Evolutionary conservation across 2,113 vertebrate genomes (phyloP).

Genomic region (Brachyhypopomus gauderio): DNA sequence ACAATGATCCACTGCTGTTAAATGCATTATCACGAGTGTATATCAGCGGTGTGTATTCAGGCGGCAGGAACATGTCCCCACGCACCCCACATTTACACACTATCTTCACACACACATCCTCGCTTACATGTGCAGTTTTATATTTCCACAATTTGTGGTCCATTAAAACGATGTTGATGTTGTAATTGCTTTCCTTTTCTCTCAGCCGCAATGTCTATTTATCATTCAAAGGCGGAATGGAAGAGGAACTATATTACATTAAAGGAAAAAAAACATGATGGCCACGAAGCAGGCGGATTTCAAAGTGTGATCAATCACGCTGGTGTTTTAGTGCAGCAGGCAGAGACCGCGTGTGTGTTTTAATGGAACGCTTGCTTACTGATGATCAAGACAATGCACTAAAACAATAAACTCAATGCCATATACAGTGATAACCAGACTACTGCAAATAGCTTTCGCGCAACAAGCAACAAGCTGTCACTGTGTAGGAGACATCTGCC

Average conservation of each 20-base stretch:
- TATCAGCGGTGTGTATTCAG: neutral
- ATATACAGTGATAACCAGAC: neutral
- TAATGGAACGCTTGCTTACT: neutral
- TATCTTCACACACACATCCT: neutral
- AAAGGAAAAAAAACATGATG: neutral
- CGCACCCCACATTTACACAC: neutral
- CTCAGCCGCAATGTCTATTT: neutral
- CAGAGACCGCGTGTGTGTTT: slow-evolving; percentile 2
- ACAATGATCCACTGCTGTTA: slow-evolving; percentile 12
- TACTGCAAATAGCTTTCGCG: neutral
- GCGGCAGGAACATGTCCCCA: neutral
- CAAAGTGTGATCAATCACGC: slow-evolving; percentile 7
- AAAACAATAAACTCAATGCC: slow-evolving; percentile 18
- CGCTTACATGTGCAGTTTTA: neutral
- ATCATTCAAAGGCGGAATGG: neutral
- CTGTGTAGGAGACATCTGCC: neutral
- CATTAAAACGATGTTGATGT: slow-evolving; percentile 1
- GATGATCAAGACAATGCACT: slow-evolving; percentile 3
- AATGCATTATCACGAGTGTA: neutral
- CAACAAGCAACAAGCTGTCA: neutral
- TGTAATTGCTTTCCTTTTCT: slow-evolving; percentile 1
- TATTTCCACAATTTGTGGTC: neutral
- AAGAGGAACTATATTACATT: neutral
- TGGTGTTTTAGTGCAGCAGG: neutral
- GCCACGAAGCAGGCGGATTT: slow-evolving; percentile 19